Conservation (phyloP, 2,113 vertebrate genomes). For the Ondatra zibethicus region DNA sequence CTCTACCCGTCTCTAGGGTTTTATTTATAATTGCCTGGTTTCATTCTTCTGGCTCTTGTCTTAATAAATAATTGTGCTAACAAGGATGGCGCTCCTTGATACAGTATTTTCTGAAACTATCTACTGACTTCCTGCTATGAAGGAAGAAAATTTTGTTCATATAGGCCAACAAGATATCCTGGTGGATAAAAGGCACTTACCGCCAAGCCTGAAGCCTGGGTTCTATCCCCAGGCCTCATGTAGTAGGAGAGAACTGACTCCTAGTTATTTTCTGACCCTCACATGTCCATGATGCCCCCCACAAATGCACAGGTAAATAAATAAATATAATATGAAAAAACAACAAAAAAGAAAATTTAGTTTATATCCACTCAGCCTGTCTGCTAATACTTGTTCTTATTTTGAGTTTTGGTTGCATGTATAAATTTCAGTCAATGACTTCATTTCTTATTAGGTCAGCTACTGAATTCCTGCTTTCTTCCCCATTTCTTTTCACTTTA, state of each 20-base stretch:
- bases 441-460: not conserved
- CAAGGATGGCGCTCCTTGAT: not conserved
- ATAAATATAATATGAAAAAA: not conserved
- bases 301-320: not conserved
- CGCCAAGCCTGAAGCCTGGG: not conserved
- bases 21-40: not conserved
- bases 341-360: too few species aligned
- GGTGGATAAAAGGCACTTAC: not conserved
- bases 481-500: not conserved
- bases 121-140: not conserved
- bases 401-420: not conserved
- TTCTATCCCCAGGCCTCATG: not conserved
- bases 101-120: slow-evolving; percentile 3
- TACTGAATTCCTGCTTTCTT: not conserved
- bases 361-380: not conserved
- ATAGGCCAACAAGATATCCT: not conserved
- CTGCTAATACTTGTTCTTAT: not conserved
- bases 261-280: not conserved
- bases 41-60: not conserved
- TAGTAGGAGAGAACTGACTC: not conserved
- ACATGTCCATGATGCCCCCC: not conserved
- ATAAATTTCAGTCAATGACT: not conserved
- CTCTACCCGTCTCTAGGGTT: not conserved
- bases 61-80: not conserved
- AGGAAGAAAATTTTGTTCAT: not conserved